These are phyloP conservation scores for Tineola bisselliella DNA, from an alignment of 2,888 invertebrate genomes.

Conservation along the genomic window DNA sequence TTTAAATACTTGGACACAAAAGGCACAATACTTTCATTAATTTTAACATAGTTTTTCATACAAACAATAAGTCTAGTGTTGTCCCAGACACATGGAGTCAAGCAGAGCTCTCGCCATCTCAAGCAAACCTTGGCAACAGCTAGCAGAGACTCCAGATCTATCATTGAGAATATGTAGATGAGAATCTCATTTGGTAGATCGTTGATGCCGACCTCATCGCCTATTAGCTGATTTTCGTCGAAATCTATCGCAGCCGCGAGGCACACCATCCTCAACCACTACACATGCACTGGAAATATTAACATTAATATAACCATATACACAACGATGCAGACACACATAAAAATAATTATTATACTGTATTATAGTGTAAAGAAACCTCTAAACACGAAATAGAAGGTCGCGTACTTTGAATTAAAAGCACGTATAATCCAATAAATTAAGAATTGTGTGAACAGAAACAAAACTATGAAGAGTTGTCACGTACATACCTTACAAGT, in stretches of 20 bases:
- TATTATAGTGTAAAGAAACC: background rate
- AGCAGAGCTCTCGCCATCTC: conserved; percentile 59
- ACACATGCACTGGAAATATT: conserved; percentile 19
- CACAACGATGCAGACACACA: background rate
- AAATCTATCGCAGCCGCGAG: conserved; percentile 48
- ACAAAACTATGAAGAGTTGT: background rate
- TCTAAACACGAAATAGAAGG: background rate
- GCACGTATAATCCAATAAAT: background rate
- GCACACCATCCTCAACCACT: conserved; percentile 47
- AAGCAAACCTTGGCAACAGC: conserved; percentile 58
- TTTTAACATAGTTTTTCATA: conserved; percentile 63
- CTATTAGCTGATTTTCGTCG: conserved; percentile 25
- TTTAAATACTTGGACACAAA: conserved; percentile 63
- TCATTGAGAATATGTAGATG: conserved; percentile 63
- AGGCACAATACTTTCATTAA: conserved; percentile 62
- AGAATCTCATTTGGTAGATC: conserved; percentile 64
- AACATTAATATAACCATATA: background rate
- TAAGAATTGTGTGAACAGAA: background rate
- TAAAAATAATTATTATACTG: background rate
- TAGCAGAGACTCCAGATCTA: conserved; percentile 59
- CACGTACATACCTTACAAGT: conserved; percentile 8
- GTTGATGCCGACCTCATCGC: conserved; percentile 48
- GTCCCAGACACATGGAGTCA: conserved; percentile 62
- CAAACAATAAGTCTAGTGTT: conserved; percentile 61
- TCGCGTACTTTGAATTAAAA: background rate